Base-by-base conservation (phyloP, 2,113 vertebrate genomes). In the Hystrix cristata region DNA sequence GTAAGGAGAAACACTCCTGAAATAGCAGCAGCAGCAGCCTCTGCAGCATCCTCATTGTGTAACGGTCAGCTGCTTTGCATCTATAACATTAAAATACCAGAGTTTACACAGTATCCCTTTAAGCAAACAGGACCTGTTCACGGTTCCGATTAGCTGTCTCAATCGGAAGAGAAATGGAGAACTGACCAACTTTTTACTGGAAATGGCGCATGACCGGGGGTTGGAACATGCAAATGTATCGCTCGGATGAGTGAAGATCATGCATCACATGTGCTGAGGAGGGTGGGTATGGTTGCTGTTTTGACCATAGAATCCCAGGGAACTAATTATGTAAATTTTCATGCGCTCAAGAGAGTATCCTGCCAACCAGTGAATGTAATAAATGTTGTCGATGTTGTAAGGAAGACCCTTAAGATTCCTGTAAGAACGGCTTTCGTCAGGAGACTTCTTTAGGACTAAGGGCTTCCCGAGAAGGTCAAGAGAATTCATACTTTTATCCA, bases 271-370 rank as follows among this genome's bases (percentile, higher is more conserved):
- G 19, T 46, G 15, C 51, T n/a, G 25, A 51, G 69, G n/a, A 10
- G 3, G 25, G 43, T 5, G 8, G 19, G 43, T 13, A 12, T 15
- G 15, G 10, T 31, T 27, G 1, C 62, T 72, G 12, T 64, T 87
- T 67, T 34, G 69, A 43, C 74, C 79, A 14, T 59, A 55, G 65
- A 93, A 81, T 69, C 80, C 64, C 83, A 51, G 12, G 7, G 29
- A 53, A 65, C 27, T 60, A 81, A 38, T 92, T 84, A 92, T 81
- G 87, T 29, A 94, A 71, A 96, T 87, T 96, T 51, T 16, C 34
- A 23, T 25, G n/a, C 87, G 59, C 51, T 87, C 59, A 53, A 46
- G 59, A 53, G 74, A 29, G 31, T 21, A 0, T 64, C 46, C 46
- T 64, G 64, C 60, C 83, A 90, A 53, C 78, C 51, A 48, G 10